Conservation (phyloP, 2,113 vertebrate genomes). For the Amazona guildingii region DNA sequence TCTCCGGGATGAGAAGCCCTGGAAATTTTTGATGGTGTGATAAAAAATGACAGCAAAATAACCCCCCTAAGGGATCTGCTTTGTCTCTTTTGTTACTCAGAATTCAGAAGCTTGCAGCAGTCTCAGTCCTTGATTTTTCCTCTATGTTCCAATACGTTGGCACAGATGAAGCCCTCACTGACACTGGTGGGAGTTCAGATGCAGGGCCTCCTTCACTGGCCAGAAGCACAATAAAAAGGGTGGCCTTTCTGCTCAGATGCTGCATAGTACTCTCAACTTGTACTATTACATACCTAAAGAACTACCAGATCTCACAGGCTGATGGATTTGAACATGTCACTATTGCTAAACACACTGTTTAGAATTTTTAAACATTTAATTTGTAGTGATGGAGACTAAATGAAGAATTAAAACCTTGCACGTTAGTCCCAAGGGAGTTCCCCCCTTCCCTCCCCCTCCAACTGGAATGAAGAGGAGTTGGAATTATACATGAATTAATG, state of each 20-base stretch:
- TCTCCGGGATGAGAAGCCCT: neutral
- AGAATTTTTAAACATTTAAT: conserved; percentile 58
- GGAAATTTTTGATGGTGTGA: neutral
- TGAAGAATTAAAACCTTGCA: conserved; percentile 46
- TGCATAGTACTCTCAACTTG: neutral
- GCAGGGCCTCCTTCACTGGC: neutral
- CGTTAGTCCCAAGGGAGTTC: conserved; percentile 2
- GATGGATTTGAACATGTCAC: neutral
- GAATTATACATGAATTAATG: conserved; percentile 53
- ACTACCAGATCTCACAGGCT: neutral
- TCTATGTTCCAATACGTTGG: rapidly evolving
- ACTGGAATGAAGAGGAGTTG: conserved; percentile 49
- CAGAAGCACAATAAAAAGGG: neutral
- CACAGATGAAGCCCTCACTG: neutral
- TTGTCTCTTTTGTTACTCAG: neutral
- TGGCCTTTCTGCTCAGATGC: neutral
- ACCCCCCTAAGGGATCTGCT: neutral
- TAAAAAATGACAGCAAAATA: neutral
- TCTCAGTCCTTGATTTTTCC: neutral
- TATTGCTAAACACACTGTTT: conserved; percentile 4
- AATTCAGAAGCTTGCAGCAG: neutral
- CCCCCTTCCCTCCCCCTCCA: conserved; percentile 14
- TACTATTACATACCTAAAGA: neutral
- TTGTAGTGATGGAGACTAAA: conserved; percentile 36
- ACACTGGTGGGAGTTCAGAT: rapidly evolving